phyloP scores from a whole-genome alignment of 2,797 vertebrate genomes.

The Centropyge bicolor region DNA sequence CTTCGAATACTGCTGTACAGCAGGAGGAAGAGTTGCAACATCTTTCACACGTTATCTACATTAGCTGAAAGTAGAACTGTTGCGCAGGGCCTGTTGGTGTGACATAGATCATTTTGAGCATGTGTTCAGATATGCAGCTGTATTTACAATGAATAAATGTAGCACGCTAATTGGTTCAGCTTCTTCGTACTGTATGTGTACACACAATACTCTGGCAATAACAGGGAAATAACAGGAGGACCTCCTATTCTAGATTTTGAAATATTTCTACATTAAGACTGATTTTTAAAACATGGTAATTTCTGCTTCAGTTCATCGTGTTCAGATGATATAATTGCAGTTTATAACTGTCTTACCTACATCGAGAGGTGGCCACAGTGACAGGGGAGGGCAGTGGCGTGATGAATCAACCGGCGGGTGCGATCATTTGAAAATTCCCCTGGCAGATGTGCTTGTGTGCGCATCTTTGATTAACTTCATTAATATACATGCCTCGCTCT shows the following conservation, averaged over 20 bases:
- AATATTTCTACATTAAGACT: not conserved
- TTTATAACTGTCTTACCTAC: conserved; percentile 40
- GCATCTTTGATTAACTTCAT: conserved; percentile 94
- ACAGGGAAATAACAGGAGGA: not conserved
- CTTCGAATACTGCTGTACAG: not conserved
- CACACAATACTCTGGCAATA: not conserved
- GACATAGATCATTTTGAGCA: conserved; percentile 18
- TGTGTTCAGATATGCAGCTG: conserved; percentile 14
- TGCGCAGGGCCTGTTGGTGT: conserved; percentile 21
- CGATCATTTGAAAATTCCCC: conserved; percentile 76
- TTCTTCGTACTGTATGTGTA: not conserved
- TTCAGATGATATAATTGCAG: conserved; percentile 14
- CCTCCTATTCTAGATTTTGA: not conserved
- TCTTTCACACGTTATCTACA: conserved; percentile 1
- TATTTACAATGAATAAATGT: conserved; percentile 6
- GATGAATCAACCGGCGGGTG: conserved; percentile 72
- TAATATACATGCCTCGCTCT: conserved; percentile 98
- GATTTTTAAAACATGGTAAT: not conserved
- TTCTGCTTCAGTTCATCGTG: not conserved
- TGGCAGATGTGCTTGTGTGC: conserved; percentile 80
- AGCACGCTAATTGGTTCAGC: conserved; percentile 16
- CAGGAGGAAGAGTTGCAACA: not conserved
- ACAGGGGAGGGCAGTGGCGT: conserved; percentile 51
- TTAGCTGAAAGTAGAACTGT: not conserved
- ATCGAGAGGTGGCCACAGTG: conserved; percentile 41